Base-by-base conservation (phyloP, 2,888 invertebrate genomes). In the Trichogramma evanescens region DNA sequence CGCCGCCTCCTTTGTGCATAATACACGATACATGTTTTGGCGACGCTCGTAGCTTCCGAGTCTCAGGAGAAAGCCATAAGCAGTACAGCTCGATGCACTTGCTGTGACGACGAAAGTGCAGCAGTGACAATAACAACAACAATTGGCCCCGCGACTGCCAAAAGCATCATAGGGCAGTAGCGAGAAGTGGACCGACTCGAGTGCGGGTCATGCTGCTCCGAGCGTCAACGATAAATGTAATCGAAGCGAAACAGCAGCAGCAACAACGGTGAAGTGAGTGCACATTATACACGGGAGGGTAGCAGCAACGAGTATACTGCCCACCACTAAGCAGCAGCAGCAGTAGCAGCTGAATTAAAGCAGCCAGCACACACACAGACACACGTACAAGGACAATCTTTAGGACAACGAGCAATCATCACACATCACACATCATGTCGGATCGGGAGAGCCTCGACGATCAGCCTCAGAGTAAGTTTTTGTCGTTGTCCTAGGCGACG, bases 391-490 rank as follows among this genome's bases (percentile, higher is more conserved):
- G 26, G 26, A 26, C 26, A 26, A 26, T 26, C 26, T 26, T 26
- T 26, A 26, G 26, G 26, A 26, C 26, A 26, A 26, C 26, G 26
- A 26, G 26, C 26, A 26, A 26, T 26, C 26, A 13, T 13, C 13
- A 13, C 13, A 45, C 70, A 26, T 26, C 26, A 26, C 26, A 26
- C 26, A 26, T 3, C 73, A 77, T 76, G 77, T 77, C 77, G 68
- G 77, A 77, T 73, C 76, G 74, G 68, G 77, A 77, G 71, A 77
- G 77, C 70, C 74, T 76, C 70, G 77, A 77, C 72, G 77, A 77
- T 67, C 77, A 77, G 70, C 74, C 74, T 68, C 77, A 75, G 74
- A 77, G 77, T 77, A 73, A 77, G 77, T 62, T 2, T 26, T 26
- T 26, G 26, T 26, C 26, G 26, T 26, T 26, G 26, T 26, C 26